phyloP scores from a whole-genome alignment of 2,113 vertebrate species.

The Chamaetylas fuelleborni region DNA sequence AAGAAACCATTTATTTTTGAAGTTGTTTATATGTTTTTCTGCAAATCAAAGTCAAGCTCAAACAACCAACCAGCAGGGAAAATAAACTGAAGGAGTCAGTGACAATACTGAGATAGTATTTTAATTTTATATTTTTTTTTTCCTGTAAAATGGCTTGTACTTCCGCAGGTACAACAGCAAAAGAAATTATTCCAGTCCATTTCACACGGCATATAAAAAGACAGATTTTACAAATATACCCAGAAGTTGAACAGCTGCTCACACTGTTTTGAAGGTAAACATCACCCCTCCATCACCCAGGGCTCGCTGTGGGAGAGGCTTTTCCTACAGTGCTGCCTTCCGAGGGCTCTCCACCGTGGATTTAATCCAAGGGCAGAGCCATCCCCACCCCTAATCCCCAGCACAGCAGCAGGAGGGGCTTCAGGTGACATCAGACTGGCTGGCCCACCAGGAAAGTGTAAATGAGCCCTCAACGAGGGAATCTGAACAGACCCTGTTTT shows the following conservation, averaged over 20 bases:
- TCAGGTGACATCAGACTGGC: background rate
- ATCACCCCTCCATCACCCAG: background rate
- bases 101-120: conserved; percentile 62
- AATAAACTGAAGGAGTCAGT: conserved; percentile 40
- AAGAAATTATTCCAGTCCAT: conserved; percentile 64
- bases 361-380: background rate
- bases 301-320: background rate
- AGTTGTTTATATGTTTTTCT: background rate
- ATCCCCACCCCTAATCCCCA: background rate
- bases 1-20: background rate
- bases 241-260: conserved; percentile 64
- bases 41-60: background rate
- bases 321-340: background rate
- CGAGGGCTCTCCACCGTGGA: fast-evolving
- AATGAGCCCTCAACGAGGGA: fast-evolving
- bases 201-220: conserved; percentile 70
- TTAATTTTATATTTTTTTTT: conserved; percentile 46
- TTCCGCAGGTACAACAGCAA: conserved; percentile 79
- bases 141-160: conserved; percentile 80
- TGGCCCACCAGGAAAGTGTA: background rate
- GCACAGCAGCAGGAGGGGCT: background rate
- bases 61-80: background rate
- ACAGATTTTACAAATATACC: conserved; percentile 71
- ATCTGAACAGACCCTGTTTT: background rate
- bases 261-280: conserved; percentile 33